phyloP scores from a whole-genome alignment of 2,888 invertebrate species.

The Orthosia incerta region DNA sequence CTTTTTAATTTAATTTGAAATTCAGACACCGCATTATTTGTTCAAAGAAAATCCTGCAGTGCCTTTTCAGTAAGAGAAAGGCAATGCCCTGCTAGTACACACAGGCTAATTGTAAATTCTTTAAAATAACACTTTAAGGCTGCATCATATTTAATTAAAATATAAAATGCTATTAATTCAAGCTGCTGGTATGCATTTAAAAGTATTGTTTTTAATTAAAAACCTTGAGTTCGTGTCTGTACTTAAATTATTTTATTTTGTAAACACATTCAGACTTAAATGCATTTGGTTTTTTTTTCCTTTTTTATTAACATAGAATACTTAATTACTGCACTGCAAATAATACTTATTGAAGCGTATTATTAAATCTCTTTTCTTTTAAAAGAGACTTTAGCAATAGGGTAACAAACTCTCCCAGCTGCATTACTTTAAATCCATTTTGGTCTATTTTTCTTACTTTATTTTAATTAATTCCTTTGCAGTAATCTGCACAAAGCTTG shows the following conservation, averaged over 20 bases:
- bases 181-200: background rate
- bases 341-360: conserved; percentile 1
- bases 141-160: conserved; percentile 13
- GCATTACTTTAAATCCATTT: background rate
- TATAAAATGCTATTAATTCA: background rate
- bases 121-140: background rate
- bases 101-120: background rate
- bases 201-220: background rate
- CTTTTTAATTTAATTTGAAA: background rate
- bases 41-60: background rate
- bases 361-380: background rate
- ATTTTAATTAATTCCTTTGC: background rate
- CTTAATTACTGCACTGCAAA: conserved; percentile 1
- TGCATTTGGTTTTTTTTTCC: background rate
- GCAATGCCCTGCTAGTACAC: background rate
- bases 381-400: background rate
- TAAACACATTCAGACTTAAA: background rate
- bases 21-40: background rate
- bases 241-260: background rate
- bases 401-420: background rate
- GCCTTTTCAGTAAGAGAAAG: background rate
- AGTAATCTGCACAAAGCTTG: background rate
- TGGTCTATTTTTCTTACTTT: background rate
- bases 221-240: background rate
- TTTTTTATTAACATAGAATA: background rate